Evolutionary conservation across 2,888 invertebrate genomes (phyloP).

Genomic region (Miltochrista miniata): DNA sequence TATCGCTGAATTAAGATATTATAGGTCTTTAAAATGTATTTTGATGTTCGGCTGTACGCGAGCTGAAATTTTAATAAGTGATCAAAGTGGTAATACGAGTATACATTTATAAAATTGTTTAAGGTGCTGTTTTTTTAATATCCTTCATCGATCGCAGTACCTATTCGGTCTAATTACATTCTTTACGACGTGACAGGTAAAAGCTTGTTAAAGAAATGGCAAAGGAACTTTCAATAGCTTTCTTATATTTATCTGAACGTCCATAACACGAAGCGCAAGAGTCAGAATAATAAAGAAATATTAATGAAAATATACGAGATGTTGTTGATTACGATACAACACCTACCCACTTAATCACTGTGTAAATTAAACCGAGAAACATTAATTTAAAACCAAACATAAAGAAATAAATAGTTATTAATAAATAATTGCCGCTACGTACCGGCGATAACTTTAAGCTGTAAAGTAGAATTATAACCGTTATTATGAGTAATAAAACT

Average conservation of each 20-base stretch:
- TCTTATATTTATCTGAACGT: too few relatives aligned
- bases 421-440: conserved; percentile 13
- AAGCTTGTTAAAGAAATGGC: too few relatives aligned
- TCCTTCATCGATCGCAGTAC: too few relatives aligned
- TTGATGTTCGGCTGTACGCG: neutral
- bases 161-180: too few relatives aligned
- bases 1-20: conserved; percentile 11
- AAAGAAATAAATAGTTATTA: conserved; percentile 5
- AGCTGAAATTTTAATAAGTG: too few relatives aligned
- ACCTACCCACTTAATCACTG: neutral
- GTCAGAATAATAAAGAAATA: neutral
- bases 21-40: conserved; percentile 3
- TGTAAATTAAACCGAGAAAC: conserved; percentile 5
- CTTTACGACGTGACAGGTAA: too few relatives aligned
- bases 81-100: too few relatives aligned
- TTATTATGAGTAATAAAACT: conserved; percentile 39
- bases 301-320: neutral
- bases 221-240: too few relatives aligned
- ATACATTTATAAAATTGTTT: too few relatives aligned
- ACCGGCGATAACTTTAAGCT: conserved; percentile 18
- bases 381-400: neutral
- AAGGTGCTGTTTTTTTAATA: too few relatives aligned
- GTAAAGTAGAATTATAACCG: conserved; percentile 31
- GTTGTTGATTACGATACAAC: neutral
- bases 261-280: too few relatives aligned